A percentile compares a stretch with the other conserved stretches of the same genome.
Evolutionary conservation across 92 coral and sea anemone species (phyloP).

Genomic region (Micromussa lordhowensis): DNA sequence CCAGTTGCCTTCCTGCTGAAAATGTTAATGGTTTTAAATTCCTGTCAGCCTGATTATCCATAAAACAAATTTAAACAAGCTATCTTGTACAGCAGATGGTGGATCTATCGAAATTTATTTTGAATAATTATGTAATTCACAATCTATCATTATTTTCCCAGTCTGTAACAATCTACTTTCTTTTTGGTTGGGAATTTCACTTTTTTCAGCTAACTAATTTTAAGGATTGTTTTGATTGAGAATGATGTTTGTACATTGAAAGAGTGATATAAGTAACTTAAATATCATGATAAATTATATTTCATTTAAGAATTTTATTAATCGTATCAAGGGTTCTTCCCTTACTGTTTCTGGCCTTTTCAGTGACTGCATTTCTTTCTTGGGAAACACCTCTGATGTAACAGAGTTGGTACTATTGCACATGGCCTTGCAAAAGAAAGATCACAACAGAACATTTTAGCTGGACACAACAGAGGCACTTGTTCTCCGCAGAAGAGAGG

Average conservation of each 20-base stretch:
- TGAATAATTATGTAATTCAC: neutral
- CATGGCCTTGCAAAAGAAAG: constrained; percentile 81
- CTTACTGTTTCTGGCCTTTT: constrained; percentile 97
- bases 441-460: neutral
- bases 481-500: no score
- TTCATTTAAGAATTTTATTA: neutral
- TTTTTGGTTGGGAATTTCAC: neutral
- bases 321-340: neutral
- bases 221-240: no score
- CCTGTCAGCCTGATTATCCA: neutral
- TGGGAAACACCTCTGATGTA: constrained; percentile 86
- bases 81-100: neutral
- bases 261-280: no score
- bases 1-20: no score
- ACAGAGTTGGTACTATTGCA: constrained; percentile 89
- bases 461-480: no score
- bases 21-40: no score
- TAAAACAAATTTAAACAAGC: neutral
- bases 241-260: no score
- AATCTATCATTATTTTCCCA: neutral
- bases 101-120: neutral
- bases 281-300: neutral
- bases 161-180: neutral
- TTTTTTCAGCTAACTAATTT: no score
- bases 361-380: constrained; percentile 78